Base-by-base conservation (phyloP, 2,888 invertebrate species). In the Clivina fossor region DNA sequence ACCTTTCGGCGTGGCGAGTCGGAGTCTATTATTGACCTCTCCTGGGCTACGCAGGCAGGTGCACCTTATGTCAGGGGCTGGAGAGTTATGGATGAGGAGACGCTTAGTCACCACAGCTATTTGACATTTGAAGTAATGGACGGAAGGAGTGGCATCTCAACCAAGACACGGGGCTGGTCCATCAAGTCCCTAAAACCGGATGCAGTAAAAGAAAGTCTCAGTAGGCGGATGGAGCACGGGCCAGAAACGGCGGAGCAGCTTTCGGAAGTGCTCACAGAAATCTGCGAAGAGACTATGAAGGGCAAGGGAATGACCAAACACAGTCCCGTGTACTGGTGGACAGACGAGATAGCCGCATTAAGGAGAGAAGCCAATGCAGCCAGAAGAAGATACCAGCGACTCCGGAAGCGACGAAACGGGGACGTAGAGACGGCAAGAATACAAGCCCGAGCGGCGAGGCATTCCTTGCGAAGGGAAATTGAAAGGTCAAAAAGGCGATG, bases 1-100 rank as follows among this genome's bases (percentile, higher is more conserved):
- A 62, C 57, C 2, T 63, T 63, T 44, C 13, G 48, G 22, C 47
- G 58, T 26, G 56, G 60, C 2, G 26, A 9, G 1, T 41, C 48
- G 15, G 26, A 19, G 18, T 46, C 60, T 3, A 22, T 32, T 13
- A 55, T 60, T 3, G 60, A 60, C 37, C 28, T 60, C 13, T 58
- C 60, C 18, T 32, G 43, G 16, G 33, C 35, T 2, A 22, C 48
- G 19, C 32, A 30, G 16, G 24, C 24, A 4, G 15, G 41, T 8
- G 41, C 37, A 8, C 16, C 15, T 16, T 8, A 11, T 4, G 13
- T 58, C 5, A 28, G 4, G 5, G 4, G 33, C 2, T 58, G 56
- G 58, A 15, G 22, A 11, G 56, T 56, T 16, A 3, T 41, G 11
- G 16, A 15, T 3, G 30, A 26, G 4, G 46, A 46, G 13, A 13